These are phyloP conservation scores for Pseudachorutes palmiensis DNA, from an alignment of 1,140 invertebrate genomes.

Conservation along the genomic window DNA sequence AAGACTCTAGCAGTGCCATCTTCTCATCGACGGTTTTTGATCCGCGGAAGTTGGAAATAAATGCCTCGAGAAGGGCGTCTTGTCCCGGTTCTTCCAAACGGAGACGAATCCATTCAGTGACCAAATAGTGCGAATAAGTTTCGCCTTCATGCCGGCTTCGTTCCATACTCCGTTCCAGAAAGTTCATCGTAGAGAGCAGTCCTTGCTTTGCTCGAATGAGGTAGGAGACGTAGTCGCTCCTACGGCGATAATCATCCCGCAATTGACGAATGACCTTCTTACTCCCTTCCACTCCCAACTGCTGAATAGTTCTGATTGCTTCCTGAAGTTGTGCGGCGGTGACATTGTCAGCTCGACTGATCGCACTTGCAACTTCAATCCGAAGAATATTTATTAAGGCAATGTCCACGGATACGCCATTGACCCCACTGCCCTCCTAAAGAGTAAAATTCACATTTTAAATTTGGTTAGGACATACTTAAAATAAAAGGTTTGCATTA, in stretches of 20 bases:
- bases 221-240: conserved; percentile 76
- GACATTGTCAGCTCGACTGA: conserved; percentile 71
- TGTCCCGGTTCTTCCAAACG: conserved; percentile 55
- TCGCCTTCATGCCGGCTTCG: conserved; percentile 40
- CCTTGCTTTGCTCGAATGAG: conserved; percentile 72
- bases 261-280: conserved; percentile 68
- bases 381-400: conserved; percentile 63
- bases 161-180: conserved; percentile 55
- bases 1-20: conserved; percentile 54
- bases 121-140: conserved; percentile 67
- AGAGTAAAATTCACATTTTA: not conserved
- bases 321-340: conserved; percentile 79
- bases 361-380: conserved; percentile 76
- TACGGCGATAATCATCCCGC: conserved; percentile 66
- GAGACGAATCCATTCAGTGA: conserved; percentile 66
- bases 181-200: conserved; percentile 66
- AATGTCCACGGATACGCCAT: conserved; percentile 46
- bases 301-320: conserved; percentile 68
- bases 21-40: conserved; percentile 73
- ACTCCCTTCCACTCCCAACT: conserved; percentile 65
- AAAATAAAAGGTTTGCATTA: not conserved
- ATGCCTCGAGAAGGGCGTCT: conserved; percentile 45
- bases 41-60: conserved; percentile 67
- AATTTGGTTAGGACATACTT: not conserved
- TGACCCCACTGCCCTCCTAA: not conserved